A percentile compares a stretch with the other conserved stretches of the same genome.
Conservation (phyloP, 2,888 invertebrate species). For the Ennomos quercinarius region DNA sequence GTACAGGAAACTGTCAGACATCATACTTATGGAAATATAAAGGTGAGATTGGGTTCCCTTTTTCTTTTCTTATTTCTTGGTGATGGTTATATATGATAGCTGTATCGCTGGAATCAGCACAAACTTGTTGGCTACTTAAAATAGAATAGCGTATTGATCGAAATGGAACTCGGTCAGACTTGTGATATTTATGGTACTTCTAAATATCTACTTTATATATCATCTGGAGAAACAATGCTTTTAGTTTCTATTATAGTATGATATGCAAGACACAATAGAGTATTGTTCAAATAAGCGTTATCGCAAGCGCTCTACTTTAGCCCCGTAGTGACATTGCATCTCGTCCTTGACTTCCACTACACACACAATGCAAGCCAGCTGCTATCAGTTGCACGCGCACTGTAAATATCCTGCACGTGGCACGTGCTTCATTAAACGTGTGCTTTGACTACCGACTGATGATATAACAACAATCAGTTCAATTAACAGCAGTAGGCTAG, state of each 20-base stretch:
- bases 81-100: conserved; percentile 44
- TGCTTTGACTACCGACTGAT: conserved; percentile 35
- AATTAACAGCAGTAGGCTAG: conserved; percentile 23
- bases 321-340: conserved; percentile 62
- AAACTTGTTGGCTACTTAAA: conserved; percentile 2
- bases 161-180: too few relatives aligned
- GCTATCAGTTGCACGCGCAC: conserved; percentile 77
- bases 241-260: conserved; percentile 4
- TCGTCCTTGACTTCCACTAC: conserved; percentile 72
- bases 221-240: not conserved
- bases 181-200: too few relatives aligned
- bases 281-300: conserved; percentile 50
- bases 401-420: conserved; percentile 76
- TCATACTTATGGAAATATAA: conserved; percentile 89
- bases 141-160: conserved; percentile 21
- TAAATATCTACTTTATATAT: too few relatives aligned
- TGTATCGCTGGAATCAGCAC: not conserved
- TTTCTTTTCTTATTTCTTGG: conserved; percentile 47
- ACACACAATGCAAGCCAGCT: conserved; percentile 56
- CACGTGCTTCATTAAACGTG: conserved; percentile 58
- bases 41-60: conserved; percentile 84
- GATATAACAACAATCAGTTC: conserved; percentile 33
- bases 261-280: conserved; percentile 13
- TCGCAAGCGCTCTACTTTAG: conserved; percentile 60
- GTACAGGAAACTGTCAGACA: conserved; percentile 89